Conservation (phyloP, 2,888 invertebrate species). For the Drosophila glabriapex region DNA sequence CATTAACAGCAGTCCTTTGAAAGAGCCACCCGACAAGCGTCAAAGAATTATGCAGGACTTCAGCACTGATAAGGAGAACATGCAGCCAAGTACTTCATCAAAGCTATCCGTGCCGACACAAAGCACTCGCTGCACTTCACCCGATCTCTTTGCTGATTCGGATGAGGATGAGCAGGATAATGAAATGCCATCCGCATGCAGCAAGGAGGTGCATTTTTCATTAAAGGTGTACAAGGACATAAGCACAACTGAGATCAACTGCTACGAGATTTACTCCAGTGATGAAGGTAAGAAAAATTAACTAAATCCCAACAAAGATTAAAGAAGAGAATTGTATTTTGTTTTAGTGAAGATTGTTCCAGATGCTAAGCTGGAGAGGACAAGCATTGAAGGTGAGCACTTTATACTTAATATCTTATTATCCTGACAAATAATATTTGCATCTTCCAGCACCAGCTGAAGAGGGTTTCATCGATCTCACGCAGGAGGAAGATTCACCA, state of each 20-base stretch:
- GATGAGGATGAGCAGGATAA: conserved; percentile 66
- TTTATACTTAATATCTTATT: too few relatives aligned
- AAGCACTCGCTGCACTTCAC: conserved; percentile 72
- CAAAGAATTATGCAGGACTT: conserved; percentile 8
- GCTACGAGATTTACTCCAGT: conserved; percentile 81
- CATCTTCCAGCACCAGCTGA: neutral
- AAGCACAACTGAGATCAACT: conserved; percentile 49
- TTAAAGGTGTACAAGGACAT: conserved; percentile 42
- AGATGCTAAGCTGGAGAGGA: conserved; percentile 15
- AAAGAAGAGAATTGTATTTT: conserved; percentile 6
- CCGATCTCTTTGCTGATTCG: conserved; percentile 84
- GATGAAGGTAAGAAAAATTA: conserved; percentile 79
- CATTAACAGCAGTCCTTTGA: conserved; percentile 41
- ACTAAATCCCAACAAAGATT: neutral
- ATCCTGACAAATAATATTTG: neutral
- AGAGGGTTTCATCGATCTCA: conserved; percentile 60
- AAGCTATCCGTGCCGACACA: conserved; percentile 36
- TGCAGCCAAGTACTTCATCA: conserved; percentile 1
- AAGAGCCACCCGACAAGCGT: conserved; percentile 65
- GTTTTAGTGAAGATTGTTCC: conserved; percentile 80
- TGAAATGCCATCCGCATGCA: neutral
- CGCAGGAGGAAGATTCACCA: conserved; percentile 41
- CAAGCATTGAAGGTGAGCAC: conserved; percentile 2
- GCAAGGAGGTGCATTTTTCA: conserved; percentile 38
- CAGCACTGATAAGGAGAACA: conserved; percentile 48